Base-by-base conservation (phyloP, 2,113 vertebrate genomes). In the Aphelocoma coerulescens region DNA sequence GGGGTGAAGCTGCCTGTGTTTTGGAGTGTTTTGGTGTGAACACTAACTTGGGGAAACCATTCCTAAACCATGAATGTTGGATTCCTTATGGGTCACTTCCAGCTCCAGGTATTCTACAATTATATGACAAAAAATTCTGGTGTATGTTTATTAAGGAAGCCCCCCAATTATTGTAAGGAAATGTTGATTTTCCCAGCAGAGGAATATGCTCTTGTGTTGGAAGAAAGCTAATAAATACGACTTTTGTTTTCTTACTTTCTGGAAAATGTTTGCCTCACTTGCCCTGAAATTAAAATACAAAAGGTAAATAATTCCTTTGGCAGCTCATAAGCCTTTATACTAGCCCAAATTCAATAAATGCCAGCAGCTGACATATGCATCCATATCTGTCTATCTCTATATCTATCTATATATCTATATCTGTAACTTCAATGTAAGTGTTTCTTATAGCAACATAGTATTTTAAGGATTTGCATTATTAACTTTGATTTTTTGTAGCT, bases 11-110 rank as follows among this genome's bases (percentile, higher is more conserved):
- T 46, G 39, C 7, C 19, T 14, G 10, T 78, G 16, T 20, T 88
- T 55, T 35, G 13, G 11, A n/a, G 19, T 30, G n/a, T 20, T 39
- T 16, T 0, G 1, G 1, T 71, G n/a, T 33, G 16, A 55, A 16
- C 19, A 41, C 4, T n/a, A 16, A 41, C n/a, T 21, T 63, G 43
- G 7, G 16, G 24, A 49, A 43, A 35, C 6, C 24, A 35, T 27
- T 65, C 17, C 9, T 49, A 26, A 72, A 49, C 7, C 5, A 41
- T 0, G 7, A 20, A 2, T 32, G 13, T 27, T 65, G 24, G 14
- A 18, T 49, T 69, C 33, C 27, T 27, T 69, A 41, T 5, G 5
- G 8, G 5, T 62, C 12, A 33, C 7, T 68, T 88, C 12, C 13
- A 48, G 8, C 51, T 58, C 1, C 1, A 58, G 15, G 11, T 66